These are phyloP conservation scores for Actias luna DNA, from an alignment of 2,888 invertebrate genomes.

Conservation along the genomic window DNA sequence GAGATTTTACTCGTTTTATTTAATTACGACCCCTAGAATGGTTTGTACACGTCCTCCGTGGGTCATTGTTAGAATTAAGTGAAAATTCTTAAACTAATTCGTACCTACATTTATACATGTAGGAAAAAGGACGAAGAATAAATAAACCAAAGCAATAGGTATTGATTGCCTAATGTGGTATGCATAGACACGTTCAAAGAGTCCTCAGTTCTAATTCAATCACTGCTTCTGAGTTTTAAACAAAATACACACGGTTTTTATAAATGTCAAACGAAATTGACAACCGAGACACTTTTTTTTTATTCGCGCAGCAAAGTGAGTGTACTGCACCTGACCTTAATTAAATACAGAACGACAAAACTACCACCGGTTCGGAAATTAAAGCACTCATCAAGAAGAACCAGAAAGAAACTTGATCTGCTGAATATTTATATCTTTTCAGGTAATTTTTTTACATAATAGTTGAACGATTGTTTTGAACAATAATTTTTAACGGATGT, in stretches of 20 bases:
- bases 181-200: slow-evolving; percentile 31
- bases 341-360: too few relatives aligned
- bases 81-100: neutral
- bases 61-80: too few relatives aligned
- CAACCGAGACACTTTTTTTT: too few relatives aligned
- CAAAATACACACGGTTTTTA: neutral
- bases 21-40: neutral
- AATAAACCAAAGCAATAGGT: neutral
- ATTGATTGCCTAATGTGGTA: slow-evolving; percentile 31
- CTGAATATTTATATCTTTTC: too few relatives aligned
- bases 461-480: too few relatives aligned
- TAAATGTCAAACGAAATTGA: neutral
- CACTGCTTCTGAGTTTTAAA: slow-evolving; percentile 29
- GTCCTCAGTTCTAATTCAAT: slow-evolving; percentile 36
- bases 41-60: neutral
- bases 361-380: too few relatives aligned
- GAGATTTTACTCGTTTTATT: neutral
- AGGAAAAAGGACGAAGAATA: neutral
- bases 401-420: too few relatives aligned
- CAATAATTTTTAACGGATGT: too few relatives aligned
- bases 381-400: too few relatives aligned
- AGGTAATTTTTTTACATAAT: too few relatives aligned
- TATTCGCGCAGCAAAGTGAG: too few relatives aligned
- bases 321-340: too few relatives aligned
- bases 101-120: neutral